These are phyloP conservation scores for Brachionus angularis DNA, from an alignment of 1,140 invertebrate genomes.

Conservation along the genomic window DNA sequence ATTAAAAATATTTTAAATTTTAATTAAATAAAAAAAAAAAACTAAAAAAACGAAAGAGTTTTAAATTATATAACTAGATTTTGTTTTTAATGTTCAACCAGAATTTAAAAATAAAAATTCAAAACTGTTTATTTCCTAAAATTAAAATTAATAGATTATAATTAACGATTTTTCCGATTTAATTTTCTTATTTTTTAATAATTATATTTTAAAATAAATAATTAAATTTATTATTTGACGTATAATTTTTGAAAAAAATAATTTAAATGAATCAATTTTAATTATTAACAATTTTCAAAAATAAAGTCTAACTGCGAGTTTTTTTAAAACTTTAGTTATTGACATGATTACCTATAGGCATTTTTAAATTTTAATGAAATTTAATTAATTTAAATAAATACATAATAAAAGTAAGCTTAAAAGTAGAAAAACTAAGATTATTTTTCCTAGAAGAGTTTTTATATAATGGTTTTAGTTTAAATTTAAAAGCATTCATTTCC, in stretches of 20 bases:
- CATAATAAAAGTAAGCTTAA: not conserved
- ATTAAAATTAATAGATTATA: no score
- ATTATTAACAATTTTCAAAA: no score
- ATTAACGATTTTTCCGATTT: no score
- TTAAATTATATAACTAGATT: conserved; percentile 5
- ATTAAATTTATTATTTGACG: no score
- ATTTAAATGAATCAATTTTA: no score
- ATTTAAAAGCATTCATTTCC: conserved; percentile 20
- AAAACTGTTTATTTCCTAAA: not conserved
- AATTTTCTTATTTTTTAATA: no score
- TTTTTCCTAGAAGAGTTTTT: not conserved
- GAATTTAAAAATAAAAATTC: conserved; percentile 4
- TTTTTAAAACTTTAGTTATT: no score
- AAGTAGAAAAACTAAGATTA: not conserved
- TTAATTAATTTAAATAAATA: not conserved
- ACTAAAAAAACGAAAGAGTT: not conserved
- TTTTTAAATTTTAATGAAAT: no score
- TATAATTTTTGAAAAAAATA: no score
- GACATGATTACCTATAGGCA: no score
- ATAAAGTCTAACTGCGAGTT: no score
- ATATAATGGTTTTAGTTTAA: conserved; percentile 21
- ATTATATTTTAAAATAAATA: no score
- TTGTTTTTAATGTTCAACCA: conserved; percentile 5
- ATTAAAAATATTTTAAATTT: not conserved
- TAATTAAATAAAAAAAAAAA: not conserved